A percentile compares a stretch with the other conserved stretches of the same genome.
These are phyloP conservation scores for Leptopterna dolabrata DNA, from an alignment of 2,888 invertebrate genomes.

Conservation along the genomic window DNA sequence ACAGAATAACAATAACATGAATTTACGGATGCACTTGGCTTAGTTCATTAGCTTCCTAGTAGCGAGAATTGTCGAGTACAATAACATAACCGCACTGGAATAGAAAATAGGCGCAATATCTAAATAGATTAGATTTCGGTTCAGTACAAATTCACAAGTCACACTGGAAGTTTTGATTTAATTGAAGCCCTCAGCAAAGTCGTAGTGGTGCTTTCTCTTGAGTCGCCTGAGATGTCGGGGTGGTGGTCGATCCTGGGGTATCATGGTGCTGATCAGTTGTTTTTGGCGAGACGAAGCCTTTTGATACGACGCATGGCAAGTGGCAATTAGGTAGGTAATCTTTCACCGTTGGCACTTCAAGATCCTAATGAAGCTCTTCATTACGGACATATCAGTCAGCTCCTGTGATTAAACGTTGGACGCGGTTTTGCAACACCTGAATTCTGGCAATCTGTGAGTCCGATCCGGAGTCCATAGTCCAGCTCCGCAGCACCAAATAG, in stretches of 20 bases:
- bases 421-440: background rate
- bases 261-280: background rate
- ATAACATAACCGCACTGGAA: too few species aligned
- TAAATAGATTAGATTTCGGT: too few species aligned
- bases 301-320: background rate
- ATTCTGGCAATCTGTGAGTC: too few species aligned
- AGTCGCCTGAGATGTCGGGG: conserved; percentile 1
- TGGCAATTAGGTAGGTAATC: background rate
- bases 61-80: too few species aligned
- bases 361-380: background rate
- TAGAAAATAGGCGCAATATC: too few species aligned
- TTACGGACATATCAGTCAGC: background rate
- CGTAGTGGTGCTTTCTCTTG: too few species aligned
- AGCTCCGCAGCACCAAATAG: background rate
- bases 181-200: background rate
- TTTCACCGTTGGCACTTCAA: background rate
- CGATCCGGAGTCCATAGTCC: background rate
- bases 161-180: too few species aligned
- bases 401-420: background rate
- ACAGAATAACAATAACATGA: too few species aligned
- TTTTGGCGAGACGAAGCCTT: background rate
- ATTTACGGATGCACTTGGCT: too few species aligned
- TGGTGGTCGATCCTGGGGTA: background rate
- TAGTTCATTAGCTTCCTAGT: too few species aligned
- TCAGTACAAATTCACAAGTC: too few species aligned